Conservation (phyloP, 2,888 invertebrate genomes). For the Cantharis rufa region DNA sequence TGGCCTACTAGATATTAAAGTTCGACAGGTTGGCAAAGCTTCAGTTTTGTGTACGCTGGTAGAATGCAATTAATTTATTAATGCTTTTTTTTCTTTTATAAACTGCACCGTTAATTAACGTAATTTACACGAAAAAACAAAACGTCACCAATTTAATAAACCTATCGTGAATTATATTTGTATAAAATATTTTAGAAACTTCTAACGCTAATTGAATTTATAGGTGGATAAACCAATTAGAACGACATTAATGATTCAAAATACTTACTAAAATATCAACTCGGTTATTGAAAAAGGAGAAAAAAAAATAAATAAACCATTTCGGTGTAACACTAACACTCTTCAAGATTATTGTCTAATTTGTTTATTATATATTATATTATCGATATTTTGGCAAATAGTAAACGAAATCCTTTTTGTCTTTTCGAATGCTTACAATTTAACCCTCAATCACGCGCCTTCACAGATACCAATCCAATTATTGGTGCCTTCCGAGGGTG, state of each 20-base stretch:
- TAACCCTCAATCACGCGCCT: background rate
- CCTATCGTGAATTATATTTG: background rate
- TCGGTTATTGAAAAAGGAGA: background rate
- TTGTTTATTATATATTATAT: background rate
- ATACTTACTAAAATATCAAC: background rate
- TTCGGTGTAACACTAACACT: background rate
- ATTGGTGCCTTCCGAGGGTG: background rate
- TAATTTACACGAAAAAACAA: slow-evolving; percentile 12
- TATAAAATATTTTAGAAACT: slow-evolving; percentile 1
- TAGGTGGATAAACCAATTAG: background rate
- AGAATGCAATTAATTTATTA: slow-evolving; percentile 28
- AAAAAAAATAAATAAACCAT: background rate
- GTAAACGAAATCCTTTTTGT: background rate
- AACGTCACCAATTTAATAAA: background rate
- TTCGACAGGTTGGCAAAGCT: slow-evolving; percentile 26
- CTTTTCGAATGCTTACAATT: background rate
- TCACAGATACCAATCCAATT: background rate
- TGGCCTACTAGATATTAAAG: slow-evolving; percentile 28
- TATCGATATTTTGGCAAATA: background rate
- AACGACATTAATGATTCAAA: background rate
- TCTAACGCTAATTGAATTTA: background rate
- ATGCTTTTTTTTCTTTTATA: background rate
- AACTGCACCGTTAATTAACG: slow-evolving; percentile 4
- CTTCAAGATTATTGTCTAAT: background rate
- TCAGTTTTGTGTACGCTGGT: slow-evolving; percentile 39